phyloP scores from a whole-genome alignment of 1,140 invertebrate species.

The Zaprionus lachaisei region DNA sequence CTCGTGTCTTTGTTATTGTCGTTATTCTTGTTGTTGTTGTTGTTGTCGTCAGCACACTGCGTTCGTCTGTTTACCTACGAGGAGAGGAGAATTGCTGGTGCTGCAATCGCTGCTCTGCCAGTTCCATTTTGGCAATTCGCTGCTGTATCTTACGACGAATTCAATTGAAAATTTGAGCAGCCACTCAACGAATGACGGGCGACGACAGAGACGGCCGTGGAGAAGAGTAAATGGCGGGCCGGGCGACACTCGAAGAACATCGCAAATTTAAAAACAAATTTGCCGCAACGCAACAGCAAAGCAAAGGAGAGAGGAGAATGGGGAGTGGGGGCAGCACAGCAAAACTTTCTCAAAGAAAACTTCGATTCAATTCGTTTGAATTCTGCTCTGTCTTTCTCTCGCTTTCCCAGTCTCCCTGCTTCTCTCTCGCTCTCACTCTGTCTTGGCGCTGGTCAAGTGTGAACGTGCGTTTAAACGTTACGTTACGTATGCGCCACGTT shows the following conservation, averaged over 20 bases:
- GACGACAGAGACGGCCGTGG: slow-evolving; percentile 1
- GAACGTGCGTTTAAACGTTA: slow-evolving; percentile 77
- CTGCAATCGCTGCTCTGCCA: slow-evolving; percentile 32
- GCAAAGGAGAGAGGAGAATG: slow-evolving; percentile 22
- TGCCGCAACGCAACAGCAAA: slow-evolving; percentile 67
- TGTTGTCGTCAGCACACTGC: slow-evolving; percentile 43
- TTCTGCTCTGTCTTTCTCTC: slow-evolving; percentile 22
- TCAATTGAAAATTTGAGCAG: slow-evolving; percentile 76
- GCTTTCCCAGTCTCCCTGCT: not conserved
- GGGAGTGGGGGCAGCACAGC: slow-evolving; percentile 23
- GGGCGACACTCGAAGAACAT: not conserved
- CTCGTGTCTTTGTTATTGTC: slow-evolving; percentile 35
- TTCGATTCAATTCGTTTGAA: slow-evolving; percentile 50
- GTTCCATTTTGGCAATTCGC: slow-evolving; percentile 70
- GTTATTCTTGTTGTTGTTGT: slow-evolving; percentile 18
- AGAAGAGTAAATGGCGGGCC: not conserved
- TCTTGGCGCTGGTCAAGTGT: slow-evolving; percentile 68
- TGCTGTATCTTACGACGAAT: slow-evolving; percentile 75
- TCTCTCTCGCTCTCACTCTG: not conserved
- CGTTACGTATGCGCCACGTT: slow-evolving; percentile 75
- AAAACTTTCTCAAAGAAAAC: slow-evolving; percentile 49
- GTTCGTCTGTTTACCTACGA: slow-evolving; percentile 71
- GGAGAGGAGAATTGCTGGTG: slow-evolving; percentile 38
- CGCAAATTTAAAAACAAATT: slow-evolving; percentile 81
- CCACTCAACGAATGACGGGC: slow-evolving; percentile 51